Conservation (phyloP, 2,888 invertebrate species). For the Callyntrura sp. region DNA sequence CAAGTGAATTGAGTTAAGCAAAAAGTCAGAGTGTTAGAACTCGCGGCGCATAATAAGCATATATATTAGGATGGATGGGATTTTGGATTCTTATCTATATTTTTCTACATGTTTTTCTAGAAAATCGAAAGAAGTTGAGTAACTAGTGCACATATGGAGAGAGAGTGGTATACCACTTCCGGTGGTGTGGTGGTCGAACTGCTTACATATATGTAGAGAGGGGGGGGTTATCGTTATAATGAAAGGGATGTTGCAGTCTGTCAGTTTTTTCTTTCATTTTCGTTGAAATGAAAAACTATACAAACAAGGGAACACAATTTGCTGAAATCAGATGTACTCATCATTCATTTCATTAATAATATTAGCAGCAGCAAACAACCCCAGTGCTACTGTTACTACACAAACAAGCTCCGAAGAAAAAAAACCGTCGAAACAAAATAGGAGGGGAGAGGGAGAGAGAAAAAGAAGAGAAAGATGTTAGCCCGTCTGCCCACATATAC, state of each 20-base stretch:
- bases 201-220: neutral
- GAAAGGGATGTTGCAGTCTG: constrained; percentile 33
- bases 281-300: constrained; percentile 46
- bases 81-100: constrained; percentile 45
- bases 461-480: neutral
- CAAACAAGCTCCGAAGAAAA: neutral
- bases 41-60: constrained; percentile 32
- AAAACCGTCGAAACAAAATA: constrained; percentile 4
- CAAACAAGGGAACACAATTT: constrained; percentile 68
- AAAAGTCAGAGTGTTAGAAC: neutral
- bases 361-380: constrained; percentile 17
- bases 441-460: constrained; percentile 9
- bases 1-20: constrained; percentile 64
- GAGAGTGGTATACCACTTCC: constrained; percentile 64
- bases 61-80: constrained; percentile 14
- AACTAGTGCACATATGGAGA: neutral
- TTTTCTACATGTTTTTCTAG: neutral
- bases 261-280: constrained; percentile 53
- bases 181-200: constrained; percentile 55
- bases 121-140: neutral
- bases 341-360: constrained; percentile 56
- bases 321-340: constrained; percentile 66
- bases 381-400: neutral
- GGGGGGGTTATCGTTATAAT: constrained; percentile 10
- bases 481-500: neutral